Percentiles rank a stretch among this genome's conserved stretches.
Conservation (phyloP, 2,888 invertebrate genomes). For the Sesamia inferens region DNA sequence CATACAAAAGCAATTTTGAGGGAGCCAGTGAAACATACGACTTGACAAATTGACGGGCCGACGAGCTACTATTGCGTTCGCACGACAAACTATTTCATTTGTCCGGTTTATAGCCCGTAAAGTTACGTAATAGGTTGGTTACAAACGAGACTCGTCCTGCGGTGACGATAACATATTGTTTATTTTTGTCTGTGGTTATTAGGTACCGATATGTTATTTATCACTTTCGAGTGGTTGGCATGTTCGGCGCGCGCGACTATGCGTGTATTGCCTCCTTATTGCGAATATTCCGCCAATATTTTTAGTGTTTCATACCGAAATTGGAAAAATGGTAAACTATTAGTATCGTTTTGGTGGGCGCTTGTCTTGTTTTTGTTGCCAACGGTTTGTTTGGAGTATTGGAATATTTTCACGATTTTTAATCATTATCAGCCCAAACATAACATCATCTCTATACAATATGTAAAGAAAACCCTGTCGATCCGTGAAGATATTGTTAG, state of each 20-base stretch:
- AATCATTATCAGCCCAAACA: conserved; percentile 2
- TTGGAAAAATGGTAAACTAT: conserved; percentile 49
- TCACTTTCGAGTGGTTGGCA: conserved; percentile 60
- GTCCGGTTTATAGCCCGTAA: conserved; percentile 78
- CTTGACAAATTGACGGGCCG: conserved; percentile 76
- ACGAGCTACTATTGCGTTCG: conserved; percentile 68
- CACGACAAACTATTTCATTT: conserved; percentile 79
- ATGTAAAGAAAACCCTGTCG: too few species aligned
- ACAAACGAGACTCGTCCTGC: conserved; percentile 65
- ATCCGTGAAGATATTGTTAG: too few species aligned
- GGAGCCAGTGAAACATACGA: conserved; percentile 68
- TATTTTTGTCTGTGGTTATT: conserved; percentile 70
- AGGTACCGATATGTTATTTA: conserved; percentile 67
- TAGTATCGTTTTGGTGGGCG: conserved; percentile 28
- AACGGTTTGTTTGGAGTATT: background rate
- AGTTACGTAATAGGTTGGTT: conserved; percentile 69
- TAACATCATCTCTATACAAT: too few species aligned
- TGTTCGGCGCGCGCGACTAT: conserved; percentile 45
- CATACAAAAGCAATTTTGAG: conserved; percentile 74
- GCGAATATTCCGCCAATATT: conserved; percentile 55
- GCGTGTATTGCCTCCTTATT: conserved; percentile 61
- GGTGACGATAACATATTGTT: conserved; percentile 72
- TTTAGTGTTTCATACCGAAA: conserved; percentile 49
- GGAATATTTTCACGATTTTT: conserved; percentile 20
- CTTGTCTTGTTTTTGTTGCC: conserved; percentile 6